A percentile compares a stretch with the other conserved stretches of the same genome.
Conservation (phyloP, 2,888 invertebrate genomes). For the Campoplex nolae region DNA sequence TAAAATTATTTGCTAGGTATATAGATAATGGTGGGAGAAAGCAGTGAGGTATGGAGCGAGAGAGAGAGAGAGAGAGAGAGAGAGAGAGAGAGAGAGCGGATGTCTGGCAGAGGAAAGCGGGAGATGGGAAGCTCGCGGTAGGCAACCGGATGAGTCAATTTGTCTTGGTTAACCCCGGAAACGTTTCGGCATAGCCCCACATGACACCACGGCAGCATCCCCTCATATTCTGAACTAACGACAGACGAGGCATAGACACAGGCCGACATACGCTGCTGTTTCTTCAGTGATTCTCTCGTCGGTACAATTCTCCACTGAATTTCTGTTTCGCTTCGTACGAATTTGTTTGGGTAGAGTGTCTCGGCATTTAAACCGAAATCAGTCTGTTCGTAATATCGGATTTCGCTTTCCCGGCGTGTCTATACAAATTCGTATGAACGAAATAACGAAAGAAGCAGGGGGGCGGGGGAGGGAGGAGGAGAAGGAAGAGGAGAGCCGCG, state of each 20-base stretch:
- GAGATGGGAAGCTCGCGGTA: slow-evolving; percentile 53
- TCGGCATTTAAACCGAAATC: not conserved
- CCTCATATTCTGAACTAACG: slow-evolving; percentile 9
- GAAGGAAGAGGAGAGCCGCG: not conserved
- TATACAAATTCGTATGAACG: not conserved
- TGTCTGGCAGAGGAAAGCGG: slow-evolving; percentile 46
- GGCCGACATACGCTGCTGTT: not conserved
- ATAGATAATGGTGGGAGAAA: no score
- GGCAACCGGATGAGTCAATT: slow-evolving; percentile 67
- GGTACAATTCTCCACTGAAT: not conserved
- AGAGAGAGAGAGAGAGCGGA: slow-evolving; percentile 35
- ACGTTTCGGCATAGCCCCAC: slow-evolving; percentile 56
- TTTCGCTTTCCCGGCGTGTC: not conserved
- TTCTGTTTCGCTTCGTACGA: not conserved
- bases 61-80: slow-evolving; percentile 11
- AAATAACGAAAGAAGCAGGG: no score
- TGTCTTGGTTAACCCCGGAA: slow-evolving; percentile 72
- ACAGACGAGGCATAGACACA: not conserved
- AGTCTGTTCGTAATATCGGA: not conserved
- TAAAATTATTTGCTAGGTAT: no score
- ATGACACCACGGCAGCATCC: slow-evolving; percentile 20
- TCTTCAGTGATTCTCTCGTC: slow-evolving; percentile 12
- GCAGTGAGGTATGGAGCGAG: no score
- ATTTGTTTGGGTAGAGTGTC: not conserved
- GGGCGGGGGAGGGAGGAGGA: not conserved